Evolutionary conservation across 2,888 invertebrate species (phyloP).

Genomic region (Ormyrus rosae): DNA sequence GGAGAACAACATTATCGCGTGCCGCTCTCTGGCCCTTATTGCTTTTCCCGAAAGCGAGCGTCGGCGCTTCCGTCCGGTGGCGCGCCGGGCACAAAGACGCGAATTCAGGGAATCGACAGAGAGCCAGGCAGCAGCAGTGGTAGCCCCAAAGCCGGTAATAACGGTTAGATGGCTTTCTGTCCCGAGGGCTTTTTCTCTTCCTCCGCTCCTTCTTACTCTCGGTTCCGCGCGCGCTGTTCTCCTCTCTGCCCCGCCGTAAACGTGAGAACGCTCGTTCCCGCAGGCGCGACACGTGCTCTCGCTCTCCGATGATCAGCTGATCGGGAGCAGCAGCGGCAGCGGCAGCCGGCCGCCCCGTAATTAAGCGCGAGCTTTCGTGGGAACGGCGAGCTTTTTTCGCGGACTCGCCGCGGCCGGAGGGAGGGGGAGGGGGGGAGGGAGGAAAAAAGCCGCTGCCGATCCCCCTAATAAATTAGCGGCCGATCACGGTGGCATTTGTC

Average conservation of each 20-base stretch:
- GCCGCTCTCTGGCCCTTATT: constrained; percentile 2
- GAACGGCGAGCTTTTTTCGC: no score
- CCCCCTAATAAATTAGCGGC: constrained; percentile 73
- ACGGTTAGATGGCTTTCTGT: constrained; percentile 66
- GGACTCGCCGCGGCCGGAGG: neutral
- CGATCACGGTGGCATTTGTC: constrained; percentile 75
- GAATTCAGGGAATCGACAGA: constrained; percentile 40
- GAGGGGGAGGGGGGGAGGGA: neutral
- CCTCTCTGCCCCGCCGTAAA: constrained; percentile 49
- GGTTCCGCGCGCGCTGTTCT: neutral
- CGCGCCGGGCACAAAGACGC: constrained; percentile 17
- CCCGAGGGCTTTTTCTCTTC: constrained; percentile 57
- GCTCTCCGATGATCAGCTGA: constrained; percentile 46
- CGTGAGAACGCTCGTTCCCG: constrained; percentile 61
- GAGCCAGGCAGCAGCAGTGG: constrained; percentile 9
- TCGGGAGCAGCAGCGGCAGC: constrained; percentile 9
- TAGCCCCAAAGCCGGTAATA: constrained; percentile 59
- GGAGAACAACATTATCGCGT: constrained; percentile 10
- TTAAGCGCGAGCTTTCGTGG: neutral
- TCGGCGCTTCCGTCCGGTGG: constrained; percentile 11
- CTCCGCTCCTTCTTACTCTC: constrained; percentile 18
- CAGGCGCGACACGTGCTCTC: constrained; percentile 65
- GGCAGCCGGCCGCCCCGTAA: constrained; percentile 20
- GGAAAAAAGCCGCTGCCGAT: constrained; percentile 60
- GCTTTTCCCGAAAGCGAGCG: constrained; percentile 27